Conservation (phyloP, 2,888 invertebrate species). For the Tiphia femorata region DNA sequence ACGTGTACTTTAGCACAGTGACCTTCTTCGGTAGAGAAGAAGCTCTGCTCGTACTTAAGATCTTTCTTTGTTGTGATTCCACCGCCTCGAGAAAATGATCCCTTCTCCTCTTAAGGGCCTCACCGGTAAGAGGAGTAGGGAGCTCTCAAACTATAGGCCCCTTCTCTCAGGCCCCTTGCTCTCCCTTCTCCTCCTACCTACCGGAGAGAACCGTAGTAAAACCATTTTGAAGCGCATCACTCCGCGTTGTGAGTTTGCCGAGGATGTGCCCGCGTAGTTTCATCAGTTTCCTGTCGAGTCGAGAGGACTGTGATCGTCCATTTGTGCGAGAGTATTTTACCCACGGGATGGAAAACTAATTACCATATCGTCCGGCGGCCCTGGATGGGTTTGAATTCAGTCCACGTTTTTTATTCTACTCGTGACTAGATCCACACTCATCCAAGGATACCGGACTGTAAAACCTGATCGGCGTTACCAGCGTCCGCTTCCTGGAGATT, state of each 20-base stretch:
- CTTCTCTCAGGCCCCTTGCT: conserved; percentile 31
- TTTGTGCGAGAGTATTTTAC: too few relatives aligned
- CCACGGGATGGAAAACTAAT: too few relatives aligned
- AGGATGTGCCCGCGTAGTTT: too few relatives aligned
- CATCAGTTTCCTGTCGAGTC: too few relatives aligned
- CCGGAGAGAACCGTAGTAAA: too few relatives aligned
- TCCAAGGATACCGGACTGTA: conserved; percentile 75
- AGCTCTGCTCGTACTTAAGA: too few relatives aligned
- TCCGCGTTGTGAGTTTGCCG: conserved; percentile 30
- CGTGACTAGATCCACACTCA: conserved; percentile 88
- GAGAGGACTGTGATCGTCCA: too few relatives aligned
- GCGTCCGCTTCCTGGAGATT: too few relatives aligned
- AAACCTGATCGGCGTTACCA: too few relatives aligned
- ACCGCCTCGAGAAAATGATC: conserved; percentile 20
- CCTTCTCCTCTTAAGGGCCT: conserved; percentile 33
- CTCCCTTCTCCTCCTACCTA: too few relatives aligned
- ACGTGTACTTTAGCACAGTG: too few relatives aligned
- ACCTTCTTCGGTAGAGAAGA: too few relatives aligned
- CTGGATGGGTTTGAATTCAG: conserved; percentile 82
- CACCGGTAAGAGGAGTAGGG: conserved; percentile 24
- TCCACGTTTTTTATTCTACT: conserved; percentile 75
- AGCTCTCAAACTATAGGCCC: conserved; percentile 15
- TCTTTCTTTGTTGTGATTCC: conserved; percentile 29
- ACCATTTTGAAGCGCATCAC: conserved; percentile 46
- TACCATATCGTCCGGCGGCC: conserved; percentile 49